These are phyloP conservation scores for Enoplosus armatus DNA, from an alignment of 2,797 vertebrate species.

Conservation along the genomic window DNA sequence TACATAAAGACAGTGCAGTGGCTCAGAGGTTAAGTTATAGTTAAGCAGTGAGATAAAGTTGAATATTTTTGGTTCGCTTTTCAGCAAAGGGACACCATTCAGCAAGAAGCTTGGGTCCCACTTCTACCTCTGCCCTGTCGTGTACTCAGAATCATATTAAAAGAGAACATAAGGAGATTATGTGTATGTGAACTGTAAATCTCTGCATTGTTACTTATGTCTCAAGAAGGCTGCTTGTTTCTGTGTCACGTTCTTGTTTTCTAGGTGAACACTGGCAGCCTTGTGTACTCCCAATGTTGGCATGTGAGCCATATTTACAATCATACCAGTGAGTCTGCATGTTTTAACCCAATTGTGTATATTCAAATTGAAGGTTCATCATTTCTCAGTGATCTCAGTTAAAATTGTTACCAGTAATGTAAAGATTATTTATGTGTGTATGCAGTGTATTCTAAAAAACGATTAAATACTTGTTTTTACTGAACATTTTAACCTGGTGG, in stretches of 20 bases:
- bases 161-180: slow-evolving; percentile 72
- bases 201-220: slow-evolving; percentile 47
- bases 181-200: slow-evolving; percentile 50
- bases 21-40: slow-evolving; percentile 1
- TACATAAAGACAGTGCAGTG: background rate
- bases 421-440: background rate
- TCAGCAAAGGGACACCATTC: background rate
- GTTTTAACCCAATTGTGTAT: background rate
- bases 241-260: slow-evolving; percentile 50
- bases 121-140: background rate
- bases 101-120: slow-evolving; percentile 14
- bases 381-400: background rate
- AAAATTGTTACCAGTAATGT: background rate
- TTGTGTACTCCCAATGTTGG: slow-evolving; percentile 45
- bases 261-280: slow-evolving; percentile 54
- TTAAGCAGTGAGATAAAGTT: background rate
- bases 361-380: background rate
- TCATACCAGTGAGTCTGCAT: background rate
- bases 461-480: background rate
- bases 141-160: slow-evolving; percentile 23
- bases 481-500: background rate
- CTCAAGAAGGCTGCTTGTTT: slow-evolving; percentile 35
- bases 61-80: background rate
- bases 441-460: background rate
- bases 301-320: slow-evolving; percentile 23